phyloP scores from a whole-genome alignment of 1,140 invertebrate genomes.

The Ephestia elutella region DNA sequence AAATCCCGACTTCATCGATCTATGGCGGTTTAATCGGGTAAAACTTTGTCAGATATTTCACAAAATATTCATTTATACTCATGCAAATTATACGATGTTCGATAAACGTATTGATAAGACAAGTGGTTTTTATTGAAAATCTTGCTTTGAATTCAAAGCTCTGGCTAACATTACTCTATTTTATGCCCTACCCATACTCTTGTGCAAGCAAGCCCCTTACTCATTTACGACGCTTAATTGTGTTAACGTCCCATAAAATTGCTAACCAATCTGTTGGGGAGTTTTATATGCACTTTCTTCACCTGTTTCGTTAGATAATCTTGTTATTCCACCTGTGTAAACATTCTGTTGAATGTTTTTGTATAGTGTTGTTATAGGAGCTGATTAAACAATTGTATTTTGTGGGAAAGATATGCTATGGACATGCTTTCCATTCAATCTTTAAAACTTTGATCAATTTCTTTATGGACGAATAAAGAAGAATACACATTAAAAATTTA shows the following conservation, averaged over 20 bases:
- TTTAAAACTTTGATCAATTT: no score
- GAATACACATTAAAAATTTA: no score
- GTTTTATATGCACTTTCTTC: background rate
- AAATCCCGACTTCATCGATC: no score
- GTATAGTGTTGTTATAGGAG: background rate
- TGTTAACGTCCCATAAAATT: constrained; percentile 9
- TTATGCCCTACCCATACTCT: constrained; percentile 31
- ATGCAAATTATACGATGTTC: no score
- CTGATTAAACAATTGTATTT: background rate
- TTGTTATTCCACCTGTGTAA: background rate
- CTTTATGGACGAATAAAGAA: no score
- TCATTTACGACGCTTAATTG: constrained; percentile 26
- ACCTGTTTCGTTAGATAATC: constrained; percentile 3
- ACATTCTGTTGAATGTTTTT: background rate
- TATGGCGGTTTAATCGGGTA: no score
- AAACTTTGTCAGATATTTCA: no score
- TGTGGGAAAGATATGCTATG: no score
- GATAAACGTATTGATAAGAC: no score
- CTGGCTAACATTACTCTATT: constrained; percentile 40
- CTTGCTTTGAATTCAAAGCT: background rate
- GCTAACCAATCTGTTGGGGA: background rate
- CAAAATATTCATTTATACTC: no score
- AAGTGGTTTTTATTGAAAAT: no score
- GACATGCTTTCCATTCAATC: no score
- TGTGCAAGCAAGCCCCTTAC: constrained; percentile 24